These are phyloP conservation scores for Drosophila neonasuta DNA, from an alignment of 2,888 invertebrate genomes.

Conservation along the genomic window DNA sequence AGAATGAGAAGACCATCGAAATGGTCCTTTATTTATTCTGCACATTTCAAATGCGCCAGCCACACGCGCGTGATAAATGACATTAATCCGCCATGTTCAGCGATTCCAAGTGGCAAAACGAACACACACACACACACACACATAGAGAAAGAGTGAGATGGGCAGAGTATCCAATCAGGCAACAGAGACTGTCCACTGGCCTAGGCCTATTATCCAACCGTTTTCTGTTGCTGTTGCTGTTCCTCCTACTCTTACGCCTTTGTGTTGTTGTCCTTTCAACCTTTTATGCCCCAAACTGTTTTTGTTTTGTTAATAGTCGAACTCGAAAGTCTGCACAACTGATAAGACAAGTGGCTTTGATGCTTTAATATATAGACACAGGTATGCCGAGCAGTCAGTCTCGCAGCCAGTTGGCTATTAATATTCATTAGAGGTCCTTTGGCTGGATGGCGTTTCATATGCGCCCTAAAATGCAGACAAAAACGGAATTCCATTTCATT, in stretches of 20 bases:
- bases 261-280: conserved; percentile 4
- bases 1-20: not conserved
- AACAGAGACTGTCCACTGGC: conserved; percentile 41
- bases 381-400: conserved; percentile 61
- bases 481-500: conserved; percentile 26
- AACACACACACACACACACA: conserved; percentile 5
- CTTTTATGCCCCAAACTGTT: conserved; percentile 70
- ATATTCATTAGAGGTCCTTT: conserved; percentile 68
- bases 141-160: not conserved
- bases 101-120: conserved; percentile 61
- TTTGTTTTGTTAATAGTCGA: conserved; percentile 76
- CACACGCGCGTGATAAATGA: conserved; percentile 75
- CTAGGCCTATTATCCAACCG: conserved; percentile 31
- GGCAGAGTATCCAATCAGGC: not conserved
- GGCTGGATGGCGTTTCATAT: conserved; percentile 30
- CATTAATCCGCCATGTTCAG: conserved; percentile 77
- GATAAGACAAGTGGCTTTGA: conserved; percentile 77
- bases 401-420: conserved; percentile 59
- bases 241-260: not conserved
- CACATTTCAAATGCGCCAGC: conserved; percentile 66
- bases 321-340: conserved; percentile 60
- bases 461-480: conserved; percentile 26
- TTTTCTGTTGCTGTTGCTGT: conserved; percentile 4
- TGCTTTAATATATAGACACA: conserved; percentile 69
- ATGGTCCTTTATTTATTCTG: conserved; percentile 66